Evolutionary conservation across 2,888 invertebrate genomes (phyloP).

Genomic region (Pammene fasciana): DNA sequence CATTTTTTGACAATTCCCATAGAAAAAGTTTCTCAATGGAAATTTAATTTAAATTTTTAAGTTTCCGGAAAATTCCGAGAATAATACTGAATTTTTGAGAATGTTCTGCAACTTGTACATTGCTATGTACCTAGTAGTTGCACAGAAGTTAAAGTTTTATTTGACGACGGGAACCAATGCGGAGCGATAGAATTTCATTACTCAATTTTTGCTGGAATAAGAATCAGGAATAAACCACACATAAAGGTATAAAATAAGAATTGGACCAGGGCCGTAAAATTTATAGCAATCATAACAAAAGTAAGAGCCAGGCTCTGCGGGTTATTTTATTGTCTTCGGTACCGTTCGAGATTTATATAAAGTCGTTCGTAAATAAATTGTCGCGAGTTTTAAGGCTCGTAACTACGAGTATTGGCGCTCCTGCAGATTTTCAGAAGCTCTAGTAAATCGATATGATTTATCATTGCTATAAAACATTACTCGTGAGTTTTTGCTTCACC

Average conservation of each 20-base stretch:
- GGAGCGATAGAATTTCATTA: conserved; percentile 11
- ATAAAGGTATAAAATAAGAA: conserved; percentile 52
- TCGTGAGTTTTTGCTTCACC: neutral
- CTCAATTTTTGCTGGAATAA: conserved; percentile 8
- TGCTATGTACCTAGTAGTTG: neutral
- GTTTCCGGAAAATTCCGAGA: too few relatives aligned
- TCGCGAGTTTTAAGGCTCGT: conserved; percentile 30
- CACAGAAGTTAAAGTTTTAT: neutral
- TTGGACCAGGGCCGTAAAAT: conserved; percentile 59
- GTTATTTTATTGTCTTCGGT: conserved; percentile 54
- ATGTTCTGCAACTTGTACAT: too few relatives aligned
- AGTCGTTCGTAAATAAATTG: conserved; percentile 40
- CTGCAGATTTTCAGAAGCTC: conserved; percentile 7
- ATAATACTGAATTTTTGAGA: too few relatives aligned
- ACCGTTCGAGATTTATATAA: conserved; percentile 39
- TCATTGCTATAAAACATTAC: neutral
- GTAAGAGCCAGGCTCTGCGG: conserved; percentile 50
- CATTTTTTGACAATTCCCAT: too few relatives aligned
- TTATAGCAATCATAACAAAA: conserved; percentile 64
- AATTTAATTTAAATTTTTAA: too few relatives aligned
- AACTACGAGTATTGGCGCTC: conserved; percentile 7
- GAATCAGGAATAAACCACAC: conserved; percentile 33
- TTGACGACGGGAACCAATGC: neutral
- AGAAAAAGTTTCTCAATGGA: too few relatives aligned
- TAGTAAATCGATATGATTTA: conserved; percentile 6